These are phyloP conservation scores for Narcine bancroftii DNA, from an alignment of 2,113 vertebrate species.

Conservation along the genomic window DNA sequence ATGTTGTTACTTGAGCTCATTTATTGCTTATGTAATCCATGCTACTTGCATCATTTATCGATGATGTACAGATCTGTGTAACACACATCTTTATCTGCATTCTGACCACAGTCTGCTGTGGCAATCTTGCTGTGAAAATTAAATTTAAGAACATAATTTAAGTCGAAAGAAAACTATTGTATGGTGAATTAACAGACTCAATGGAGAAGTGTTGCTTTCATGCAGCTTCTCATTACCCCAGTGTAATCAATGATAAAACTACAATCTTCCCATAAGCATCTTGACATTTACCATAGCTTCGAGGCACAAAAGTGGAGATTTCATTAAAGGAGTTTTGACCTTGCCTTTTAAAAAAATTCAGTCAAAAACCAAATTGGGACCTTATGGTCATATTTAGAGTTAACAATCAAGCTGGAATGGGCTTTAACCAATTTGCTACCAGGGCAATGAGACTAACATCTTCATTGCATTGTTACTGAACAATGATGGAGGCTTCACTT, in stretches of 20 bases:
- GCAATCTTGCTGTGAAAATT: neutral
- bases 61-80: neutral
- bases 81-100: neutral
- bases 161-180: neutral
- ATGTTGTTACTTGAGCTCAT: neutral
- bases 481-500: neutral
- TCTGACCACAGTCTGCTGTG: neutral
- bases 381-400: neutral
- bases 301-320: neutral
- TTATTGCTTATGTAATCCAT: neutral
- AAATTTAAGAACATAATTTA: neutral
- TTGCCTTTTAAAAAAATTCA: neutral
- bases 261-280: neutral
- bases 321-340: slow-evolving; percentile 6
- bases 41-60: neutral
- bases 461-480: neutral
- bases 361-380: neutral
- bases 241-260: neutral
- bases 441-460: neutral
- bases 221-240: neutral
- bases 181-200: neutral
- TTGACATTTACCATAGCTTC: neutral
- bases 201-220: neutral
- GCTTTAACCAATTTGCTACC: neutral
- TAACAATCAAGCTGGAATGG: neutral